A percentile compares a stretch with the other conserved stretches of the same genome.
These are phyloP conservation scores for Saxidomus purpurata DNA, from an alignment of 1,140 invertebrate genomes.

Conservation along the genomic window DNA sequence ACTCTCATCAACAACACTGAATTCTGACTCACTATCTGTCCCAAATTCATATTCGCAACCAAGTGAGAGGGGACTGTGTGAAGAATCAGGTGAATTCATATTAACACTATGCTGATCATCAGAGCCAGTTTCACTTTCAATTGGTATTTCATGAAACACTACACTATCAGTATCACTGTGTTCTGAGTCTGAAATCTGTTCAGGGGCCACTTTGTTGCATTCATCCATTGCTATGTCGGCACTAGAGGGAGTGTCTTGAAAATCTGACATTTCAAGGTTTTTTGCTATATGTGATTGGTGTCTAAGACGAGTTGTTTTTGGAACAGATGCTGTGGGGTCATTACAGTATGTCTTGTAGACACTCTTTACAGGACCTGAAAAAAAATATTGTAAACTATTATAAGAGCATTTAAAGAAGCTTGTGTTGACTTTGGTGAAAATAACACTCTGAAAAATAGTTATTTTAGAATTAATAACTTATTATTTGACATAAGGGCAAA, in stretches of 20 bases:
- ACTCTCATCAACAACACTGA: constrained; percentile 28
- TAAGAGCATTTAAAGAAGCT: no score
- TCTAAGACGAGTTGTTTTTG: constrained; percentile 35
- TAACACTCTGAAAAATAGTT: no score
- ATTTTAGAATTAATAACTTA: no score
- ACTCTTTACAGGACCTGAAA: constrained; percentile 36
- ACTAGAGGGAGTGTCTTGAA: constrained; percentile 19
- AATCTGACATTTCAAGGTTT: constrained; percentile 31
- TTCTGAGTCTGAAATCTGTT: constrained; percentile 41
- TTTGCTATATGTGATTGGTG: constrained; percentile 31
- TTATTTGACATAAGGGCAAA: no score
- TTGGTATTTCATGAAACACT: constrained; percentile 31
- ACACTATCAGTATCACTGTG: constrained; percentile 41
- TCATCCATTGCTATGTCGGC: constrained; percentile 18
- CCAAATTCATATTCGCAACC: constrained; percentile 28
- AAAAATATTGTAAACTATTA: no score
- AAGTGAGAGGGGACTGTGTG: constrained; percentile 26
- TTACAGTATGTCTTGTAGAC: constrained; percentile 41
- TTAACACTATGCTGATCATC: constrained; percentile 27
- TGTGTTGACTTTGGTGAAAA: no score
- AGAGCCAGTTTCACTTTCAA: constrained; percentile 19
- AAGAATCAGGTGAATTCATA: no score
- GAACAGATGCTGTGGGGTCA: constrained; percentile 29
- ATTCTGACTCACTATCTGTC: constrained; percentile 43
- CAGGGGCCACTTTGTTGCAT: constrained; percentile 20